Evolutionary conservation across 23 tunicate species (phyloP).

Genomic region (Botrylloides violaceus): DNA sequence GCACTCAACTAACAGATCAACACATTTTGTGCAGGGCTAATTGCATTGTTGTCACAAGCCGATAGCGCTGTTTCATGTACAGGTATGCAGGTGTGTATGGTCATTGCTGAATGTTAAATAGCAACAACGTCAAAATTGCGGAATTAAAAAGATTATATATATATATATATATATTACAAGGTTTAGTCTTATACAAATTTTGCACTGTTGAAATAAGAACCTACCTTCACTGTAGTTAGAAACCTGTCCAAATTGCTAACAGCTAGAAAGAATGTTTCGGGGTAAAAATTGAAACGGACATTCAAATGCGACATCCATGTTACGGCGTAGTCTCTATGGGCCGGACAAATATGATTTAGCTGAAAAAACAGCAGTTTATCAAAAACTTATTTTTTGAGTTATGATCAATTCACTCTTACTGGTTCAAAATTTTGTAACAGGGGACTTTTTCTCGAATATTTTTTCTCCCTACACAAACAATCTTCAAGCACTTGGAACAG

Average conservation of each 20-base stretch:
- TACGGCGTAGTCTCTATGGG: constrained; percentile 48
- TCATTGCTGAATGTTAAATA: no score
- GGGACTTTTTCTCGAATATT: constrained; percentile 37
- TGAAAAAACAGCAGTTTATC: neutral
- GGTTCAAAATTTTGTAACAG: constrained; percentile 13
- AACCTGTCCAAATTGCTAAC: constrained; percentile 63
- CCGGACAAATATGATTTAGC: constrained; percentile 39
- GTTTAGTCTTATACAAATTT: no score
- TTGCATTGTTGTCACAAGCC: no score
- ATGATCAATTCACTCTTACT: neutral
- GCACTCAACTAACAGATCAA: no score
- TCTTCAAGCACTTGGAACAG: constrained; percentile 38
- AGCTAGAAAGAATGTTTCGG: constrained; percentile 84
- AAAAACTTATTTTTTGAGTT: neutral
- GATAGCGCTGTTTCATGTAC: no score
- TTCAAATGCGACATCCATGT: constrained; percentile 54
- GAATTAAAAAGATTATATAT: no score
- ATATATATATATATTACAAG: no score
- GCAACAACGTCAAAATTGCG: no score
- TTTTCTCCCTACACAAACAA: constrained; percentile 30
- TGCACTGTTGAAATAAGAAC: no score
- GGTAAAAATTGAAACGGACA: constrained; percentile 49
- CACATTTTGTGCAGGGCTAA: no score
- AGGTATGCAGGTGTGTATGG: no score
- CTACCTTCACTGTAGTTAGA: constrained; percentile 76